These are phyloP conservation scores for Trachymyrmex cornetzi DNA, from an alignment of 1,140 invertebrate species.

Conservation along the genomic window DNA sequence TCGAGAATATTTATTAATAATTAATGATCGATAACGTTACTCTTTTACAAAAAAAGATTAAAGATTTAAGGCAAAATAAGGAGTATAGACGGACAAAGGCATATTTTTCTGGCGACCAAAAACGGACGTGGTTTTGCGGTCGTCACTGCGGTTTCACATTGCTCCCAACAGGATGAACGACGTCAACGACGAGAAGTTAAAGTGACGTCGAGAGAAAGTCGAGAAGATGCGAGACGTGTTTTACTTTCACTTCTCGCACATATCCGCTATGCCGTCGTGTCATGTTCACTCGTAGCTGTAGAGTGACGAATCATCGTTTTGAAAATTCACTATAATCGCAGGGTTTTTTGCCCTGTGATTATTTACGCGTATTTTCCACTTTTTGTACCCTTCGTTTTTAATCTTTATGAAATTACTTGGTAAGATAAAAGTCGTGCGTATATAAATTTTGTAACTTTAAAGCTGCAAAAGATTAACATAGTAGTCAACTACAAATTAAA, in stretches of 20 bases:
- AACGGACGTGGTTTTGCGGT: slow-evolving; percentile 22
- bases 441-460: neutral
- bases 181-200: neutral
- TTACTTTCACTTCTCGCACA: slow-evolving; percentile 33
- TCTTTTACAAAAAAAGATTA: neutral
- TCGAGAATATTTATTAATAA: slow-evolving; percentile 19
- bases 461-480: neutral
- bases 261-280: neutral
- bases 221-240: slow-evolving; percentile 29
- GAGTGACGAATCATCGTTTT: slow-evolving; percentile 18
- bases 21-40: neutral
- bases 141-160: slow-evolving; percentile 15
- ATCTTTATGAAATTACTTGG: neutral
- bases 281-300: neutral
- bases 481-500: neutral
- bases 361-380: neutral
- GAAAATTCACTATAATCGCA: neutral
- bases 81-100: neutral
- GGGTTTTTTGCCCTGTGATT: neutral
- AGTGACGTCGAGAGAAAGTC: slow-evolving; percentile 30
- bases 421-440: neutral
- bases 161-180: slow-evolving; percentile 11
- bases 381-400: neutral
- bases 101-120: neutral
- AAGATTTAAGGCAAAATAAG: neutral